These are phyloP conservation scores for Acanthosepion pharaonis DNA, from an alignment of 2,888 invertebrate genomes.

Conservation along the genomic window DNA sequence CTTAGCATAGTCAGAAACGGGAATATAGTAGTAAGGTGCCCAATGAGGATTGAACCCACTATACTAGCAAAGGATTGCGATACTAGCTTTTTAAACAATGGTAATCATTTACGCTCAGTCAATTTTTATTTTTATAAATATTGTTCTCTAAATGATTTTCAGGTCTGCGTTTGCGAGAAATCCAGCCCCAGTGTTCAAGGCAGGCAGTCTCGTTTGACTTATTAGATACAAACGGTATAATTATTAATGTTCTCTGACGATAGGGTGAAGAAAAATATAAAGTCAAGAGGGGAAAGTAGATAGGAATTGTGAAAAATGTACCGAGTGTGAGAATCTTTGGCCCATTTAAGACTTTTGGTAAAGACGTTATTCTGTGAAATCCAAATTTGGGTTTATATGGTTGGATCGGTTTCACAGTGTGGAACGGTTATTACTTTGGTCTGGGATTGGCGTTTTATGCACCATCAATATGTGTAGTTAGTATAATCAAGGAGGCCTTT, in stretches of 20 bases:
- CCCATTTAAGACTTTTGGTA: neutral
- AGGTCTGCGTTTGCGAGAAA: too few relatives aligned
- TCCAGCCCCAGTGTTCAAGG: neutral
- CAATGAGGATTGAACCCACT: too few relatives aligned
- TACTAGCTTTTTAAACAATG: too few relatives aligned
- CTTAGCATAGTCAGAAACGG: too few relatives aligned
- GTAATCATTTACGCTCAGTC: too few relatives aligned
- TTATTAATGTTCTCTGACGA: neutral
- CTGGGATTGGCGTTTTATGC: neutral
- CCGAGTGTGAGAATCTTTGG: neutral
- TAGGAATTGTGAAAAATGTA: neutral
- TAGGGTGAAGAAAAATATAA: too few relatives aligned
- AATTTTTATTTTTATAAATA: too few relatives aligned
- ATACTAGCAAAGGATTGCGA: too few relatives aligned
- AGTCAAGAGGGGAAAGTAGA: too few relatives aligned
- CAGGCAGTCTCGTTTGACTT: neutral
- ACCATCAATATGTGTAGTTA: neutral
- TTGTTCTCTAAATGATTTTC: too few relatives aligned
- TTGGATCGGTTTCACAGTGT: neutral
- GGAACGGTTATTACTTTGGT: neutral
- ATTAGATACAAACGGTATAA: neutral
- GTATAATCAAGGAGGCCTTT: neutral
- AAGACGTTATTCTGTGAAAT: neutral
- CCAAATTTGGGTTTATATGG: neutral
- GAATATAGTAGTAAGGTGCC: too few relatives aligned